Conservation (phyloP, 2,113 vertebrate genomes). For the Neoarius graeffei region DNA sequence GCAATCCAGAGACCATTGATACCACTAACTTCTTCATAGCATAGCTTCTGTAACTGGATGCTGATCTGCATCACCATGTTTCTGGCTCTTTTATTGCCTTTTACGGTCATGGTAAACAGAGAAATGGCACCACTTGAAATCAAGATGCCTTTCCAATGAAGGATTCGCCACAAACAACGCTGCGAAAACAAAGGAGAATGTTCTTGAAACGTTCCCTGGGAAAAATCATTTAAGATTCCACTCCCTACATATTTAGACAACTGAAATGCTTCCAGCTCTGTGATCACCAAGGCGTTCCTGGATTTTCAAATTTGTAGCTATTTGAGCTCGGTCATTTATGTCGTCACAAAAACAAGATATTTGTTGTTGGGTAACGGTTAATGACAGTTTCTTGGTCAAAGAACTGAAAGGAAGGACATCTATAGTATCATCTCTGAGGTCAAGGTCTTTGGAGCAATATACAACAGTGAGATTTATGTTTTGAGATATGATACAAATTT, state of each 20-base stretch:
- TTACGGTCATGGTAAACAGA: slow-evolving; percentile 34
- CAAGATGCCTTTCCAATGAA: slow-evolving; percentile 43
- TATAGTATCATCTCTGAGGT: background rate
- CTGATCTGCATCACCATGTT: slow-evolving; percentile 23
- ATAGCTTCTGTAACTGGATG: slow-evolving; percentile 14
- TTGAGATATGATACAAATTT: background rate
- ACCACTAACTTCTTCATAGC: background rate
- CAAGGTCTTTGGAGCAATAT: background rate
- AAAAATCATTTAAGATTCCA: slow-evolving; percentile 14
- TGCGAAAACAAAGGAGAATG: slow-evolving; percentile 21
- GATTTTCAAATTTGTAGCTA: background rate
- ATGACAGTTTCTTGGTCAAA: background rate
- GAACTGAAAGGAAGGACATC: background rate
- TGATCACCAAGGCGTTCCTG: background rate
- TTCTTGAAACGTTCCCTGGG: slow-evolving; percentile 12
- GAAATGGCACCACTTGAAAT: slow-evolving; percentile 1
- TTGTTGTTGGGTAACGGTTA: background rate
- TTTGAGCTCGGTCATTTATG: background rate
- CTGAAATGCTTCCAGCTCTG: background rate
- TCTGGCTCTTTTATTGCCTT: slow-evolving; percentile 37
- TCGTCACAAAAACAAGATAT: background rate
- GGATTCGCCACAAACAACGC: slow-evolving; percentile 44
- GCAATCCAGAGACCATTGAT: background rate
- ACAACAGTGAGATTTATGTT: slow-evolving; percentile 18
- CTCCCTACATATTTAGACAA: background rate